Base-by-base conservation (phyloP, 1,140 invertebrate genomes). In the Ceratina japonica region DNA sequence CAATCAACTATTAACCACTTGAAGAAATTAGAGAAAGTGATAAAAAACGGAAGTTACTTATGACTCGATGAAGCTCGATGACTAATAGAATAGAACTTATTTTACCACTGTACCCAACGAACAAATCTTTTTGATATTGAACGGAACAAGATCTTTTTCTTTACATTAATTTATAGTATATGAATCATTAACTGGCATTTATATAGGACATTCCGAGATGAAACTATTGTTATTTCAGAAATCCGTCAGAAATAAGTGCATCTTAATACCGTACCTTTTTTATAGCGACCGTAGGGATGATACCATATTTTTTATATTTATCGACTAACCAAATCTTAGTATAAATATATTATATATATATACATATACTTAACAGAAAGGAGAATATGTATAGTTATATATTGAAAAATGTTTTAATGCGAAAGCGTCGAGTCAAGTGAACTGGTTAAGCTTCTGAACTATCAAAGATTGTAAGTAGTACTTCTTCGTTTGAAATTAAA, bases 261-360 rank as follows among this genome's bases (percentile, higher is more conserved):
- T 72, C 31, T 81, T 78, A 77, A 69, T 15, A 64, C 37, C 66
- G 49, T 77, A 70, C 64, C 54, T 70, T 78, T 78, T 75, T 64
- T 65, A 44, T 72, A 65, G 62, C 13, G 54, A 79, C 22, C 18
- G 20, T 74, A 74, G 15, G n/a, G 24, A 66, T 37, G 63, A 75
- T 76, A 83, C 74, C 24, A 72, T 69, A 68, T 69, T 62, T 72
- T 79, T 63, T 76, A 68, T 86, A 86, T 76, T 85, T 79, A 78
- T 78, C 83, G 75, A 86, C 79, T 86, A 86, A 86, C 84, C 83
- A 86, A 86, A 86, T 86, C 74, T 79, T 85, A 81, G 24, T 61
- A 51, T 75, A 68, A 70, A 80, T 58, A 56, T 74, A 68, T 56
- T 56, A 62, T 31, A 80, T 56, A 62, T 31, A 80, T 61, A 81